These are phyloP conservation scores for Macroteleia sp. DNA, from an alignment of 2,888 invertebrate species.

Conservation along the genomic window DNA sequence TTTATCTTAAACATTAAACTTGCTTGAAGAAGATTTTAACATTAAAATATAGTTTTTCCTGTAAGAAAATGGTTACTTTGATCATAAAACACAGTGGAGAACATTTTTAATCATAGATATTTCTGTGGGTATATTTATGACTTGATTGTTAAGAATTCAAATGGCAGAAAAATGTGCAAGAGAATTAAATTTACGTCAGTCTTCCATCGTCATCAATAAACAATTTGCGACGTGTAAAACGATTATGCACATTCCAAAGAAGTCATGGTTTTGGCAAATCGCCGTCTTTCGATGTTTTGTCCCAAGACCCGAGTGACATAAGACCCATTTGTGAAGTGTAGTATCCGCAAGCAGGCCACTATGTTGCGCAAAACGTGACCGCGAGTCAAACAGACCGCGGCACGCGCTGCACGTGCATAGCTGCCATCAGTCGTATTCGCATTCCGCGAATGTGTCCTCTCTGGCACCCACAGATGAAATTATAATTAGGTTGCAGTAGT, in stretches of 20 bases:
- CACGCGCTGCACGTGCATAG: slow-evolving; percentile 74
- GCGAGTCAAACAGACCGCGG: slow-evolving; percentile 75
- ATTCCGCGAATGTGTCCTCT: slow-evolving; percentile 60
- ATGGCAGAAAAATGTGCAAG: no score
- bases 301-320: slow-evolving; percentile 64
- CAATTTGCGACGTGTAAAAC: no score
- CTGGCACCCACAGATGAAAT: slow-evolving; percentile 72
- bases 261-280: slow-evolving; percentile 40
- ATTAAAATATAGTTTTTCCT: no score
- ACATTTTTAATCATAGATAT: no score
- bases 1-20: no score
- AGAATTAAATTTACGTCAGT: no score
- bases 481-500: slow-evolving; percentile 72
- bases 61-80: no score
- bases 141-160: no score
- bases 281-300: slow-evolving; percentile 29
- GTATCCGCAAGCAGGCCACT: slow-evolving; percentile 68
- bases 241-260: slow-evolving; percentile 6
- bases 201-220: no score
- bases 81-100: no score
- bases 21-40: no score
- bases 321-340: slow-evolving; percentile 69
- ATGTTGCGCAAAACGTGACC: slow-evolving; percentile 79
- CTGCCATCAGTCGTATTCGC: slow-evolving; percentile 48
- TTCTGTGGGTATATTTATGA: no score